Conservation (phyloP, 2,797 vertebrate species). For the Phoxinus dragarum region DNA sequence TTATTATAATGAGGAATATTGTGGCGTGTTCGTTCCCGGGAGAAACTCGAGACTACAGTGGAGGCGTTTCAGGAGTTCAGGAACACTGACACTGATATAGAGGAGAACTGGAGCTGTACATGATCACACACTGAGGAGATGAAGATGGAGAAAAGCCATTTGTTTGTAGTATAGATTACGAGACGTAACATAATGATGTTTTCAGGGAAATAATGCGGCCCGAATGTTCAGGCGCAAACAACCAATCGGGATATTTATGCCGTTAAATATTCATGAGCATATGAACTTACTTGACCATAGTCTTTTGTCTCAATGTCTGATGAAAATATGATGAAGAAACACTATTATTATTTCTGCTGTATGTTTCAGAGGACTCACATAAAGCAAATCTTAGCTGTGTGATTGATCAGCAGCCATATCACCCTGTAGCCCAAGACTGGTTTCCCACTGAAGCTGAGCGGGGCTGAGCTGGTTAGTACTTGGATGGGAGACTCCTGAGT, state of each 20-base stretch:
- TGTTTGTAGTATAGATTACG: background rate
- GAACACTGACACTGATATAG: too few relatives aligned
- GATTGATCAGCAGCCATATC: too few relatives aligned
- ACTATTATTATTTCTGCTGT: background rate
- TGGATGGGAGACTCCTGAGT: too few relatives aligned
- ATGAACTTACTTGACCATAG: background rate
- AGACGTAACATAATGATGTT: background rate
- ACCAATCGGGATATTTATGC: background rate
- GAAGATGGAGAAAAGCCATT: background rate
- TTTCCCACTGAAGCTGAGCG: too few relatives aligned
- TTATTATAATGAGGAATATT: too few relatives aligned
- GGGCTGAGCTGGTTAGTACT: too few relatives aligned
- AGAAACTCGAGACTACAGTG: too few relatives aligned
- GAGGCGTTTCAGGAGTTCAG: too few relatives aligned
- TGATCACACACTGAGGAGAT: too few relatives aligned
- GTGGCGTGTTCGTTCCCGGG: too few relatives aligned
- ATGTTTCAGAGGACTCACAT: background rate
- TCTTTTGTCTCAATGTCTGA: background rate
- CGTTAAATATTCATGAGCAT: background rate
- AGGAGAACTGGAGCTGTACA: too few relatives aligned
- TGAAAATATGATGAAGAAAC: background rate
- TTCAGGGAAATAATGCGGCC: background rate
- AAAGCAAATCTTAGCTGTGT: background rate
- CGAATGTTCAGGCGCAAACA: background rate
- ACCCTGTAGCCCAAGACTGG: too few relatives aligned